Evolutionary conservation across 2,888 invertebrate genomes (phyloP), one percentile per base, ranked within the genome.

Genomic region (Tipula lateralis): DNA sequence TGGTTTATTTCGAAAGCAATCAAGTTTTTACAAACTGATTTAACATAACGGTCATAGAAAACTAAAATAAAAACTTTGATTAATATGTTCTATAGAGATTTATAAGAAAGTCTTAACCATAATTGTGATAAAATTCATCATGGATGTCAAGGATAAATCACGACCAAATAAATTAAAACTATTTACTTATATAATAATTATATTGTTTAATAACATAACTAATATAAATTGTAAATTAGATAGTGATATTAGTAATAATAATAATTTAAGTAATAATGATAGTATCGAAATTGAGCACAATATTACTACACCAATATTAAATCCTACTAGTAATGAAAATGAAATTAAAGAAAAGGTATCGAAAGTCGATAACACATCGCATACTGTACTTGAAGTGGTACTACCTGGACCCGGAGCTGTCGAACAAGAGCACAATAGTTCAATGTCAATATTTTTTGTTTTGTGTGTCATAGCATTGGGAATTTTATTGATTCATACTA

Each of bases 391-490:
- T 9, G 39, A 83, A 39, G 83, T 83, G 1, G 84, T 84, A 16
- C 90, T 98, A 80, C 98, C 98, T 0, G 96, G 95, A 87, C 96
- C 96, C 88, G 96, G 95, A 87, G 95, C 97, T 1, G 97, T 97
- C 1, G 97, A 99, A 91, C 96, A 97, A 90, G 99, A 99, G 89
- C 97, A 98, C 88, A 96, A 97, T 88, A 97, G 97, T 88, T 98
- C 98, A 0, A 95, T 99, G 93, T 97, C 99, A 0, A 97, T 99
- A 89, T 99, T 99, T 91, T 99, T 99, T 90, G 98, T 99, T 13
- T 92, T 99, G 0, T 96, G 98, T 88, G 97, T 99, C 12, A 92
- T 99, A 85, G 98, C 98, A 84, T 91, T 99, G 85, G 98, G 98
- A 84, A 99, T 99, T 87, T 91, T 99, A 84, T 91, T 99, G 30